Conservation (phyloP, 2,888 invertebrate species). For the Mantis religiosa region DNA sequence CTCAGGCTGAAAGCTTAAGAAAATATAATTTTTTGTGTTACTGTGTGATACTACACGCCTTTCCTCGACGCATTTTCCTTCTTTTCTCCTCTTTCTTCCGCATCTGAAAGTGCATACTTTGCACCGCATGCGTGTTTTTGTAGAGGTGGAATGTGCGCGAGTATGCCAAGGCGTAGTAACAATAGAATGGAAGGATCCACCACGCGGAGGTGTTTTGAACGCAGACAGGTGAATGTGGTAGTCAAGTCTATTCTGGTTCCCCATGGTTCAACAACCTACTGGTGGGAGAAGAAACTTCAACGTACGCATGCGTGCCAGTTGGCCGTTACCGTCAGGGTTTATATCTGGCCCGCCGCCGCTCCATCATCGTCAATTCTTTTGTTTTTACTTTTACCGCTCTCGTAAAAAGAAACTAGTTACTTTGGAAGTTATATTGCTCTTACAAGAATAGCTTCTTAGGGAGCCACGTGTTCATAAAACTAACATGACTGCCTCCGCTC, state of each 20-base stretch:
- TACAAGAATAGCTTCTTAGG: background rate
- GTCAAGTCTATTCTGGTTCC: background rate
- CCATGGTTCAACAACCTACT: background rate
- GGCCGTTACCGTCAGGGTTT: background rate
- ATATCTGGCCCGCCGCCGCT: background rate
- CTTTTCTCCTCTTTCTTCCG: too few relatives aligned
- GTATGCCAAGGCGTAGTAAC: background rate
- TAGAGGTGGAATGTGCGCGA: background rate
- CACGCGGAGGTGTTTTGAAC: background rate
- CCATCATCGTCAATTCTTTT: background rate
- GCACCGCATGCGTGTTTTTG: background rate
- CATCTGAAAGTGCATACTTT: background rate
- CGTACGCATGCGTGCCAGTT: background rate
- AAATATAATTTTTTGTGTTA: too few relatives aligned
- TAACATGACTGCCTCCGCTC: too few relatives aligned
- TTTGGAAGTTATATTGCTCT: background rate
- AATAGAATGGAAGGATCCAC: background rate
- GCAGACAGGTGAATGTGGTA: background rate
- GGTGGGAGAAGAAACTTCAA: background rate
- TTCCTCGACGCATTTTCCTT: too few relatives aligned
- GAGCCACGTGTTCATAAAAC: background rate
- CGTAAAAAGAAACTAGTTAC: background rate
- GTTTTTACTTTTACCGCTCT: background rate
- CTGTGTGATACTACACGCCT: too few relatives aligned
- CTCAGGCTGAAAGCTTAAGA: too few relatives aligned